Conservation (phyloP, 2,113 vertebrate species). For the Hippocampus barbouri region DNA sequence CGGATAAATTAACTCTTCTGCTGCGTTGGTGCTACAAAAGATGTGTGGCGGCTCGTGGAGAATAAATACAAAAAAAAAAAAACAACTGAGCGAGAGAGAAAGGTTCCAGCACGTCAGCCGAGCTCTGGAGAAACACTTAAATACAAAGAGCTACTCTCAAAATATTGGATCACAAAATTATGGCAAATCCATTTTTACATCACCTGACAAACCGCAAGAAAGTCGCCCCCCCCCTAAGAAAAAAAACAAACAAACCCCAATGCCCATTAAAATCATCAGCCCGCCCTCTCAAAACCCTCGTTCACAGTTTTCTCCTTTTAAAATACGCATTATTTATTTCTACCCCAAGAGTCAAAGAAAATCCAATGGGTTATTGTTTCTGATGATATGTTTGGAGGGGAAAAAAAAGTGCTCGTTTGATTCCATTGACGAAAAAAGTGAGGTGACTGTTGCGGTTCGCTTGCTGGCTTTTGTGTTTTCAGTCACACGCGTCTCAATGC, state of each 20-base stretch:
- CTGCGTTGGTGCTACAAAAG: conserved; percentile 47
- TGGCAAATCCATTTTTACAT: conserved; percentile 66
- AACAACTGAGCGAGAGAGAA: conserved; percentile 24
- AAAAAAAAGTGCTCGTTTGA: conserved; percentile 78
- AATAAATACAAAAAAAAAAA: conserved; percentile 59
- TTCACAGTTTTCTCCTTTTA: conserved; percentile 76
- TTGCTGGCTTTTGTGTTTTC: conserved; percentile 14
- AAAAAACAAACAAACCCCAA: conserved; percentile 58
- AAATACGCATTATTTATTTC: conserved; percentile 48
- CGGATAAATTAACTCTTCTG: conserved; percentile 39
- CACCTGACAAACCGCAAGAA: conserved; percentile 52
- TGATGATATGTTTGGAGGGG: conserved; percentile 52
- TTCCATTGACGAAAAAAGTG: conserved; percentile 61
- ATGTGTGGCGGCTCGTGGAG: conserved; percentile 43
- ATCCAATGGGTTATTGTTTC: conserved; percentile 64
- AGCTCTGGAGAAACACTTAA: conserved; percentile 65
- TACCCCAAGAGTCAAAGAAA: conserved; percentile 54
- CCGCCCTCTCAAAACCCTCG: conserved; percentile 28
- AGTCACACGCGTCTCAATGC: neutral
- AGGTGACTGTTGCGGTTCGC: neutral
- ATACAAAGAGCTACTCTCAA: conserved; percentile 72
- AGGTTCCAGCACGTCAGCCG: conserved; percentile 66
- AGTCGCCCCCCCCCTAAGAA: neutral
- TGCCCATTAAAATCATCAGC: conserved; percentile 10
- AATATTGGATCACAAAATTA: conserved; percentile 68